phyloP scores from a whole-genome alignment of 2,113 vertebrate genomes.

The Isichthys henryi region DNA sequence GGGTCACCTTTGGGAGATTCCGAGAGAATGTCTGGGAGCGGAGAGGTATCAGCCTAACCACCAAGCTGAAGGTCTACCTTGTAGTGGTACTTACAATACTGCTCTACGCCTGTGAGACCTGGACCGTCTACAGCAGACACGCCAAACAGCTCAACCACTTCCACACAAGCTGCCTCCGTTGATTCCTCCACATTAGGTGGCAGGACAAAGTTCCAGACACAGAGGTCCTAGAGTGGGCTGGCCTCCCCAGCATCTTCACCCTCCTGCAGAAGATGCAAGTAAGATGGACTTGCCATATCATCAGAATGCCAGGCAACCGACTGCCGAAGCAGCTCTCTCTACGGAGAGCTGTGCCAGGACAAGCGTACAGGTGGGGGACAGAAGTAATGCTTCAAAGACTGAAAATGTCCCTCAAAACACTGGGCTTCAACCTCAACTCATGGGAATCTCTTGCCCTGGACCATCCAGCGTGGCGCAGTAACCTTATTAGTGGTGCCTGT shows the following conservation, averaged over 20 bases:
- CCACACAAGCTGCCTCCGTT: neutral
- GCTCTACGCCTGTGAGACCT: neutral
- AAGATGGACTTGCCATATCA: neutral
- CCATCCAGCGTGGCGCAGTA: too few species aligned
- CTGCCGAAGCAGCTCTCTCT: neutral
- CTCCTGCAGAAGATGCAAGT: neutral
- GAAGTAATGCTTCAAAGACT: neutral
- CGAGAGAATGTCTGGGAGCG: neutral
- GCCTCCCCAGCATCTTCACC: neutral
- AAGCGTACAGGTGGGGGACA: neutral
- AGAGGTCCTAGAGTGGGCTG: neutral
- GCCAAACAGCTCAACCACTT: neutral
- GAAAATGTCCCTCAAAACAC: neutral
- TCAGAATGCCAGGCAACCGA: neutral
- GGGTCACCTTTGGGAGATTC: neutral
- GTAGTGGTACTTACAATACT: neutral
- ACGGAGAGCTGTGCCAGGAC: neutral
- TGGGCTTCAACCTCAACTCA: neutral
- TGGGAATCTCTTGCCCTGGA: neutral
- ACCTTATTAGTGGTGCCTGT: too few species aligned
- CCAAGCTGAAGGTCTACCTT: neutral
- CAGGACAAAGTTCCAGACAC: constrained; percentile 7
- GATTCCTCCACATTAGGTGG: neutral
- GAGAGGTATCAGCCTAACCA: neutral
- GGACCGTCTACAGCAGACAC: neutral